Evolutionary conservation across 2,113 vertebrate genomes (phyloP).

Genomic region (Grammomys dolichurus): DNA sequence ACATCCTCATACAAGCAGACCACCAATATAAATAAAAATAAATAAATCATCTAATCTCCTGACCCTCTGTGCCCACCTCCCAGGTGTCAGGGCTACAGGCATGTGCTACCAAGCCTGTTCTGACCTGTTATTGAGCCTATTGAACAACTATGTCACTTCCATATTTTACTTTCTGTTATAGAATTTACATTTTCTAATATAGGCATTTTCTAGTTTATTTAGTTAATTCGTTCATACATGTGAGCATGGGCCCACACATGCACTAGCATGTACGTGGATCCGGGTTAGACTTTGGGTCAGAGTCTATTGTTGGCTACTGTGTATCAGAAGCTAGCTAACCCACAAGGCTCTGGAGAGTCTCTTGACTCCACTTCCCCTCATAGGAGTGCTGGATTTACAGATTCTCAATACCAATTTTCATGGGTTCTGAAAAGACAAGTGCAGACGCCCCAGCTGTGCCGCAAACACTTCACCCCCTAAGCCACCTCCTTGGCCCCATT

Average conservation of each 20-base stretch:
- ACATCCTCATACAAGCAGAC: too few relatives aligned
- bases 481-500: neutral
- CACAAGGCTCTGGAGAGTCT: too few relatives aligned
- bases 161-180: neutral
- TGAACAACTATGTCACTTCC: neutral
- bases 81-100: neutral
- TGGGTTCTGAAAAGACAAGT: neutral
- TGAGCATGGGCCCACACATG: neutral
- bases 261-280: neutral
- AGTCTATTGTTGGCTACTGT: neutral
- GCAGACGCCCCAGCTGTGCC: too few relatives aligned
- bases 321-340: neutral
- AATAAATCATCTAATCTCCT: too few relatives aligned
- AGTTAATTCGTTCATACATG: neutral
- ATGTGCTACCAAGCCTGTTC: neutral
- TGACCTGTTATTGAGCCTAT: neutral
- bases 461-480: neutral
- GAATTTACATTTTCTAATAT: neutral
- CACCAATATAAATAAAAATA: too few relatives aligned
- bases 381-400: neutral
- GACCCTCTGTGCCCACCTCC: neutral
- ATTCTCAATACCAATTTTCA: neutral
- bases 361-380: too few relatives aligned
- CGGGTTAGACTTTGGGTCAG: neutral
- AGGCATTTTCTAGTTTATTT: neutral